These are phyloP conservation scores for Trissolcus japonicus DNA, from an alignment of 2,888 invertebrate species.

Conservation along the genomic window DNA sequence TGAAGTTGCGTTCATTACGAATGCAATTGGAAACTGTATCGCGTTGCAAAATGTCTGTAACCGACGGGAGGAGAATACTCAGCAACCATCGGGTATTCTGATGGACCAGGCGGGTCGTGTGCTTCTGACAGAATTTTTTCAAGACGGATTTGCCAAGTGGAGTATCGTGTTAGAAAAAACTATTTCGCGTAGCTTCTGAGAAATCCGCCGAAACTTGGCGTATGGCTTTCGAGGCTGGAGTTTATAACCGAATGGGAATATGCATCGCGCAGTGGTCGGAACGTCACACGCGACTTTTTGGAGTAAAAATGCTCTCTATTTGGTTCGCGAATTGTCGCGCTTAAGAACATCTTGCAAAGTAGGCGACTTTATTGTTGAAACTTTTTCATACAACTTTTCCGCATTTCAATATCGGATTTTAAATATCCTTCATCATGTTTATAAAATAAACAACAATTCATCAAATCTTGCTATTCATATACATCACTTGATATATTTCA, in stretches of 20 bases:
- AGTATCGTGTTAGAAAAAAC: conserved; percentile 67
- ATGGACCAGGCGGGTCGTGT: conserved; percentile 30
- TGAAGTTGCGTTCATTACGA: neutral
- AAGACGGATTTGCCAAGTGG: conserved; percentile 65
- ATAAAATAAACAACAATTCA: no score
- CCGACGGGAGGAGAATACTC: conserved; percentile 24
- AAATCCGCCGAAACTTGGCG: conserved; percentile 45
- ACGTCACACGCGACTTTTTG: conserved; percentile 41
- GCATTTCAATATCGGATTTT: no score
- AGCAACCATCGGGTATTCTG: conserved; percentile 61
- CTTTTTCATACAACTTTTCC: no score
- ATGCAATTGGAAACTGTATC: neutral
- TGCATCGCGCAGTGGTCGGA: conserved; percentile 31
- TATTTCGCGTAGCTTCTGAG: conserved; percentile 53
- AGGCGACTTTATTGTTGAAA: no score
- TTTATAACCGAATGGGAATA: conserved; percentile 1
- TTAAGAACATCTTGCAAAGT: no score
- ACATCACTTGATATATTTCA: no score
- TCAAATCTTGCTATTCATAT: no score
- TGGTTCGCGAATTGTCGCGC: no score
- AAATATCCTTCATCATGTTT: no score
- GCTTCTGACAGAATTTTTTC: conserved; percentile 53
- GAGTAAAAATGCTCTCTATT: conserved; percentile 8
- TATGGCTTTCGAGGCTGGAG: conserved; percentile 34
- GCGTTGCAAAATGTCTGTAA: neutral